Conservation (phyloP, 2,888 invertebrate genomes). For the Caenorhabditis sp. region DNA sequence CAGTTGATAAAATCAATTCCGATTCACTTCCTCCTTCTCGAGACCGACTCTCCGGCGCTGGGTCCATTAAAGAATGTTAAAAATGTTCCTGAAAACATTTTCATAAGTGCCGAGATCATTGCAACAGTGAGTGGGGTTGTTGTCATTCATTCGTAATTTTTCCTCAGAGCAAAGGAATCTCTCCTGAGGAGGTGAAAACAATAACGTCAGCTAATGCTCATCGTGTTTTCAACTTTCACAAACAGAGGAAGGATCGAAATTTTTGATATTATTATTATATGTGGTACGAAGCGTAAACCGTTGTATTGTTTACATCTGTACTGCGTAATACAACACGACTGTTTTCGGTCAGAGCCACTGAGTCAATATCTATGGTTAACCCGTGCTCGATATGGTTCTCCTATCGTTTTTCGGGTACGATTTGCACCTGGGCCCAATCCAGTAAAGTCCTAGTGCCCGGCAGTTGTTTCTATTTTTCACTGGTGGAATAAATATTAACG, state of each 20-base stretch:
- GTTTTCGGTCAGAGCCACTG: slow-evolving; percentile 36
- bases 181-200: slow-evolving; percentile 79
- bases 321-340: slow-evolving; percentile 47
- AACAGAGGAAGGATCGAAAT: too few relatives aligned
- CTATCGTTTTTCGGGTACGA: background rate
- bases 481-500: background rate
- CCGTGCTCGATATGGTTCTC: too few relatives aligned
- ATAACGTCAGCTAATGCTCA: slow-evolving; percentile 83
- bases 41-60: slow-evolving; percentile 85
- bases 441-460: too few relatives aligned
- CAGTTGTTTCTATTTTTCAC: background rate
- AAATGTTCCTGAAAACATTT: slow-evolving; percentile 84
- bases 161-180: slow-evolving; percentile 81
- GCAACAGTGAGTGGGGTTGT: slow-evolving; percentile 78
- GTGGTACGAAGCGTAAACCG: too few relatives aligned
- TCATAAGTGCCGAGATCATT: slow-evolving; percentile 83
- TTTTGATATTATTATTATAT: too few relatives aligned
- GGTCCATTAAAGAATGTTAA: slow-evolving; percentile 82
- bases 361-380: slow-evolving; percentile 38
- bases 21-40: slow-evolving; percentile 84
- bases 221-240: slow-evolving; percentile 27
- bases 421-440: background rate
- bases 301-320: too few relatives aligned
- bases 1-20: slow-evolving; percentile 82
- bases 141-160: background rate